Evolutionary conservation across 2,888 invertebrate genomes (phyloP).

Genomic region (Lasioglossum zephyrum): DNA sequence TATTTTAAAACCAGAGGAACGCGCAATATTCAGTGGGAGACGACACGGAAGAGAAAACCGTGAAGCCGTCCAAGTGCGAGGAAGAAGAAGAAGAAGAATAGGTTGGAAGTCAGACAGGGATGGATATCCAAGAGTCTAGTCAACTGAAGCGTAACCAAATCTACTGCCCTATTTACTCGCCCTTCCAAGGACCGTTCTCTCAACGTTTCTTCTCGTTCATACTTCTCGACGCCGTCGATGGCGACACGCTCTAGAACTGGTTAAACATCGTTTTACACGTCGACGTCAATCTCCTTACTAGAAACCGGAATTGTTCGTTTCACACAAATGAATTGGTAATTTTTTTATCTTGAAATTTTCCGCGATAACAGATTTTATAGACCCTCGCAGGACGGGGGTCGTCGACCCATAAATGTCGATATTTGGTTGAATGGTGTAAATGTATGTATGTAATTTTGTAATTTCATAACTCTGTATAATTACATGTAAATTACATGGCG

Average conservation of each 20-base stretch:
- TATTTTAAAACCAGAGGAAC: slow-evolving; percentile 22
- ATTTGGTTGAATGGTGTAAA: too few species aligned
- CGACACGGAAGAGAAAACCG: slow-evolving; percentile 37
- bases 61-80: slow-evolving; percentile 44
- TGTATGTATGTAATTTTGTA: too few species aligned
- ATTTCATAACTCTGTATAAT: too few species aligned
- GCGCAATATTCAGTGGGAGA: slow-evolving; percentile 13
- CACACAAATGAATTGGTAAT: too few species aligned
- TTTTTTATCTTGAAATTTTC: too few species aligned
- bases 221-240: neutral
- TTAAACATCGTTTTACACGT: neutral
- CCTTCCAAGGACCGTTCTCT: neutral
- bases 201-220: neutral
- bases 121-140: neutral
- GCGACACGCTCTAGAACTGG: too few species aligned
- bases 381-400: too few species aligned
- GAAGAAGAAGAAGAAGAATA: slow-evolving; percentile 46
- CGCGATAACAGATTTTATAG: too few species aligned
- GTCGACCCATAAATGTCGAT: too few species aligned
- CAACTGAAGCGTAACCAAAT: slow-evolving; percentile 10
- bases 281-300: too few species aligned
- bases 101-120: slow-evolving; percentile 34
- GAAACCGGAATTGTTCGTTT: too few species aligned
- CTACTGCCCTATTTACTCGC: neutral
- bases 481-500: too few species aligned